Evolutionary conservation across 2,113 vertebrate species (phyloP).

Genomic region (Callionymus lyra): DNA sequence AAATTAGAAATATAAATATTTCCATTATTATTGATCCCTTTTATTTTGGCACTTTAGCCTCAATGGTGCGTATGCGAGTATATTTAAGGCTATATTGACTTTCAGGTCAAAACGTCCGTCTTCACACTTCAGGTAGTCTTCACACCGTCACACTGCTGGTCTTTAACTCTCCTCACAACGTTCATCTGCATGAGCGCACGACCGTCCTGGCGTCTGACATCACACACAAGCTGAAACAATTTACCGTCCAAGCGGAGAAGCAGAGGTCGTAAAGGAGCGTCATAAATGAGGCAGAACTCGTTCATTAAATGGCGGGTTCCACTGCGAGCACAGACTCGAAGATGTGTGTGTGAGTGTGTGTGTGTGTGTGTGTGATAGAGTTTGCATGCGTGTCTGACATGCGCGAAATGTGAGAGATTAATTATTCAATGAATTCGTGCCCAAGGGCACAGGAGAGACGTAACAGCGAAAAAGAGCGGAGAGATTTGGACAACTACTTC

Average conservation of each 20-base stretch:
- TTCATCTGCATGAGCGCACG: neutral
- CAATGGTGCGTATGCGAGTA: no score
- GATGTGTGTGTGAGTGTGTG: neutral
- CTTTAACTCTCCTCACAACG: neutral
- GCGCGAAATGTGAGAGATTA: conserved; percentile 31
- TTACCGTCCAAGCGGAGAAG: neutral
- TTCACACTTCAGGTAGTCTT: no score
- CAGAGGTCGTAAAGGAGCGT: conserved; percentile 3
- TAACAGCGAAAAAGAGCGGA: conserved; percentile 14
- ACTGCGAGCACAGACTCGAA: no score
- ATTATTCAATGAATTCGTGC: conserved; percentile 44
- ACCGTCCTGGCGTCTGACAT: neutral
- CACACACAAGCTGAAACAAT: conserved; percentile 11
- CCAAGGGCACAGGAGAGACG: conserved; percentile 22
- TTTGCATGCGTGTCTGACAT: conserved; percentile 1
- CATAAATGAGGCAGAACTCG: conserved; percentile 29
- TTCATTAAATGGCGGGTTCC: conserved; percentile 24
- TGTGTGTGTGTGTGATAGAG: neutral
- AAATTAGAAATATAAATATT: no score
- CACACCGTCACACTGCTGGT: neutral
- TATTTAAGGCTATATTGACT: no score
- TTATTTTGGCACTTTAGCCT: no score
- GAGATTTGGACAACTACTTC: conserved; percentile 13
- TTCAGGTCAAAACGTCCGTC: neutral
- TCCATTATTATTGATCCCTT: no score